A percentile compares a stretch with the other conserved stretches of the same genome.
These are phyloP conservation scores for Sebastolobus alascanus DNA, from an alignment of 2,797 vertebrate species.

Conservation along the genomic window DNA sequence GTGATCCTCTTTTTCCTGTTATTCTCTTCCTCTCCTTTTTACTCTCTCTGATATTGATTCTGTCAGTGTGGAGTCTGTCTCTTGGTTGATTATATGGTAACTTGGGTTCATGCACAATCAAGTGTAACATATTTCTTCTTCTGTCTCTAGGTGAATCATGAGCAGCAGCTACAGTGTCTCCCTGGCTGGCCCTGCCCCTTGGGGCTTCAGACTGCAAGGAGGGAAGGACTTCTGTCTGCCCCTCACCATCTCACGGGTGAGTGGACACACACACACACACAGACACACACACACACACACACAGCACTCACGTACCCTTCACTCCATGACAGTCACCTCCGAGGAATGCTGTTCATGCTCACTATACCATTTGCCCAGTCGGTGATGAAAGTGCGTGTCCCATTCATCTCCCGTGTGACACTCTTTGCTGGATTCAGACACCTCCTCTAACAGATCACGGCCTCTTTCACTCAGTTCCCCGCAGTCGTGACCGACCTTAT, in stretches of 20 bases:
- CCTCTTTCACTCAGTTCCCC: conserved; percentile 32
- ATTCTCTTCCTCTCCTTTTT: not conserved
- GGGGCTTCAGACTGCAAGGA: conserved; percentile 99
- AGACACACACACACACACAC: not conserved
- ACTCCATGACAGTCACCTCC: conserved; percentile 60
- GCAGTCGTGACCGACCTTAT: conserved; percentile 25
- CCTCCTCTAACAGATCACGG: conserved; percentile 35
- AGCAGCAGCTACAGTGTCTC: conserved; percentile 95
- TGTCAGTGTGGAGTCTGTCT: not conserved
- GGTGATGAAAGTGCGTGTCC: conserved; percentile 46
- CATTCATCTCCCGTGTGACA: conserved; percentile 49
- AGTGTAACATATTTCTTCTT: conserved; percentile 13
- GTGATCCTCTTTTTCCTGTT: conserved; percentile 12
- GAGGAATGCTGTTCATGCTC: conserved; percentile 61
- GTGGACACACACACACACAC: conserved; percentile 56
- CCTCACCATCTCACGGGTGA: conserved; percentile 96
- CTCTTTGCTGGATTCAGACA: conserved; percentile 60
- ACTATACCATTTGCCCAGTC: conserved; percentile 50
- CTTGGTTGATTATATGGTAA: not conserved
- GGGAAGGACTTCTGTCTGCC: conserved; percentile 99
- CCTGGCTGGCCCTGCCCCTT: conserved; percentile 93
- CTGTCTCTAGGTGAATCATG: conserved; percentile 78
- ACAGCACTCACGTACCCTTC: conserved; percentile 36
- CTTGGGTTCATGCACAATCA: not conserved
- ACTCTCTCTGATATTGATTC: not conserved